Evolutionary conservation across 2,113 vertebrate genomes (phyloP).

Genomic region (Pteruthius melanotis): DNA sequence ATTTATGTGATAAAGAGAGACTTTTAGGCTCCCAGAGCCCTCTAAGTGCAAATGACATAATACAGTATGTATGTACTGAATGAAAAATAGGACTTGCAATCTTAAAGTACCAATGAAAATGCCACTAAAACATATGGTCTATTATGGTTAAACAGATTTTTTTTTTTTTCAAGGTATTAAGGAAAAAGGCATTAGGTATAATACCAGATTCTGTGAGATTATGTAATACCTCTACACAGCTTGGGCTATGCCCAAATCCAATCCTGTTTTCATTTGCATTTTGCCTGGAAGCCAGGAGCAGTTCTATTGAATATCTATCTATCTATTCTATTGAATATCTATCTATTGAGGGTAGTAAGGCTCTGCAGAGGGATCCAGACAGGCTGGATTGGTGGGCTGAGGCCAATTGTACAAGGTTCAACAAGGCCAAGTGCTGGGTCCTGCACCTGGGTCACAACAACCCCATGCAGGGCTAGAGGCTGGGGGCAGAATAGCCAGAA

Average conservation of each 20-base stretch:
- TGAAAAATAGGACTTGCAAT: neutral
- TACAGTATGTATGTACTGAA: neutral
- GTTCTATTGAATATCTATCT: too few species aligned
- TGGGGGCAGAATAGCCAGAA: neutral
- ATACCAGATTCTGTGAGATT: neutral
- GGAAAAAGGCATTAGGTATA: neutral
- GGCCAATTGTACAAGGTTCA: neutral
- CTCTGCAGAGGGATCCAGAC: neutral
- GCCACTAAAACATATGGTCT: neutral
- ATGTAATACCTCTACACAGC: neutral
- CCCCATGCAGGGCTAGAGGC: neutral
- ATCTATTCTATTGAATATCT: too few species aligned
- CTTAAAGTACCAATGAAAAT: slow-evolving; percentile 4
- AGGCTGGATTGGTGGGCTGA: neutral
- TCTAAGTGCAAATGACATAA: neutral
- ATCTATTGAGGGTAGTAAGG: neutral
- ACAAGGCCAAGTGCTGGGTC: neutral
- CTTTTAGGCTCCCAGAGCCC: neutral
- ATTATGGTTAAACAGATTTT: neutral
- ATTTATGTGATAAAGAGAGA: slow-evolving; percentile 4
- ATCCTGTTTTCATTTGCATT: neutral
- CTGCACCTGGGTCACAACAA: neutral
- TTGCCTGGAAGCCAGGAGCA: neutral
- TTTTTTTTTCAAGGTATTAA: neutral
- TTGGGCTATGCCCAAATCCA: neutral